Evolutionary conservation across 2,888 invertebrate species (phyloP).

Genomic region (Hydraecia micacea): DNA sequence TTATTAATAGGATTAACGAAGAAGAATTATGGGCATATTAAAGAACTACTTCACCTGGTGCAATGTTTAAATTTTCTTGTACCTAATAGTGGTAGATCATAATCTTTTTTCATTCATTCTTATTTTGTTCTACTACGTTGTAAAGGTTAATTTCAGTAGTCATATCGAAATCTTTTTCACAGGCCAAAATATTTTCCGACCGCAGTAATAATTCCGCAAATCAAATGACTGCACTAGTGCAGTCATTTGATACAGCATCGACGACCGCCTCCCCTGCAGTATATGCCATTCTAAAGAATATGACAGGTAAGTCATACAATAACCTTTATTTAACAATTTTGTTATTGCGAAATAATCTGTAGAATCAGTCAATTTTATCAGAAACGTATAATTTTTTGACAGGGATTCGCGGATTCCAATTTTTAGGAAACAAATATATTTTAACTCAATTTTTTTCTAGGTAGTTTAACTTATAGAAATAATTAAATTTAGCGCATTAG

Average conservation of each 20-base stretch:
- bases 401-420: not conserved
- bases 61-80: not conserved
- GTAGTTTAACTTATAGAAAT: not conserved
- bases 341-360: not conserved
- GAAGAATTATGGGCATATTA: too few relatives aligned
- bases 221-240: not conserved
- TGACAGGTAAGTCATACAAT: constrained; percentile 41
- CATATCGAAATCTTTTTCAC: not conserved
- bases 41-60: not conserved
- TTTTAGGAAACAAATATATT: not conserved
- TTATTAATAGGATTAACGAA: not conserved
- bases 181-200: constrained; percentile 39
- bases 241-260: not conserved
- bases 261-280: constrained; percentile 28
- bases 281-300: constrained; percentile 39
- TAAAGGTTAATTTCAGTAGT: not conserved
- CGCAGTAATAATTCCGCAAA: constrained; percentile 19
- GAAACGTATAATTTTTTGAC: too few relatives aligned
- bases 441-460: not conserved
- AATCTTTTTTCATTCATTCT: not conserved
- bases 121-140: not conserved
- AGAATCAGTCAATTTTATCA: not conserved
- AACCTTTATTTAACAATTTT: not conserved
- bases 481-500: too few relatives aligned
- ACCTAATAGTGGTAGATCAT: not conserved